These are phyloP conservation scores for Enteromius fasciolatus DNA, from an alignment of 2,797 vertebrate species.

Conservation along the genomic window DNA sequence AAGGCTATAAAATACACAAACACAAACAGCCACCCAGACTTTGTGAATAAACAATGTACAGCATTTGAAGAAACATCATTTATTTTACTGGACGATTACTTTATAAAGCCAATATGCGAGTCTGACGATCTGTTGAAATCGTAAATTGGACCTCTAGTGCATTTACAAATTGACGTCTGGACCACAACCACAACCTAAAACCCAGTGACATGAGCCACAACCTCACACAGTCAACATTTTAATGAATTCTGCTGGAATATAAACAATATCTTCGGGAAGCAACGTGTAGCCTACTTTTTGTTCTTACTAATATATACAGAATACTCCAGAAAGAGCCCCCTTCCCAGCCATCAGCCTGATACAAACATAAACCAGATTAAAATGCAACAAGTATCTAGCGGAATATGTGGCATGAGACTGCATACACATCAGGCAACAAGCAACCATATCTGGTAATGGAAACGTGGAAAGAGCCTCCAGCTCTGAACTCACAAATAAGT, in stretches of 20 bases:
- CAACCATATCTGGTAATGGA: neutral
- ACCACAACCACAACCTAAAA: conserved; percentile 24
- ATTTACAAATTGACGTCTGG: neutral
- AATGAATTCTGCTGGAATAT: neutral
- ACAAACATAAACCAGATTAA: neutral
- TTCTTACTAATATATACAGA: neutral
- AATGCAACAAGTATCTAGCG: neutral
- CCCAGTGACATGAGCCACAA: conserved; percentile 4
- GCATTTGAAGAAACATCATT: neutral
- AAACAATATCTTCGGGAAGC: neutral
- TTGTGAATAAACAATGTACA: conserved; percentile 34
- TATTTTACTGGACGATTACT: neutral
- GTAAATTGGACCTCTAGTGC: neutral
- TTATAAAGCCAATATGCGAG: conserved; percentile 1
- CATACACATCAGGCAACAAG: neutral
- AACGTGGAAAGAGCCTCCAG: neutral
- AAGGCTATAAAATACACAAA: conserved; percentile 27
- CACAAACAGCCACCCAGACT: conserved; percentile 28
- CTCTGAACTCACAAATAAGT: neutral
- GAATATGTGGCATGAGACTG: neutral
- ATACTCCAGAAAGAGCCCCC: neutral
- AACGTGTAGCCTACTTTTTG: neutral
- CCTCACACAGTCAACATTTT: conserved; percentile 8
- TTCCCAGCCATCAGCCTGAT: neutral
- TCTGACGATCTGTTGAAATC: neutral